Percentiles rank a stretch among this genome's conserved stretches.
These are phyloP conservation scores for Poecilia velifera DNA, from an alignment of 2,797 vertebrate species.

Conservation along the genomic window DNA sequence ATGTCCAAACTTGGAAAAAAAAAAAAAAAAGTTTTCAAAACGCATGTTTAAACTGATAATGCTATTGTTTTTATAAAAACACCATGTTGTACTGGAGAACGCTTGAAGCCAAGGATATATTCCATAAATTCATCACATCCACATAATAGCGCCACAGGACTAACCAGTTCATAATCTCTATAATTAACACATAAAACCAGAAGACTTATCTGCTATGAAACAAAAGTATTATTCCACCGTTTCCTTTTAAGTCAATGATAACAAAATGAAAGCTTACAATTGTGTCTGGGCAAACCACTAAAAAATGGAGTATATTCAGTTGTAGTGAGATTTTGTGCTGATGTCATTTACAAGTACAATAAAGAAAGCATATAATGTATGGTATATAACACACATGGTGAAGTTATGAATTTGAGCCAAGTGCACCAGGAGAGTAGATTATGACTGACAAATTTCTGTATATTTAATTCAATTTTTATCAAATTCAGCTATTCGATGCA, in stretches of 20 bases:
- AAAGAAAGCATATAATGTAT: slow-evolving; percentile 2
- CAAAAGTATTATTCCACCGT: not conserved
- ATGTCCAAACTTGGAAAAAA: not conserved
- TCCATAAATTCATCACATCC: not conserved
- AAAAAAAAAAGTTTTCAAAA: not conserved
- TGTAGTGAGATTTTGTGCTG: slow-evolving; percentile 5
- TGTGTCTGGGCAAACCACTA: not conserved
- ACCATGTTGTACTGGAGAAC: not conserved
- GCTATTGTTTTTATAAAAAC: not conserved
- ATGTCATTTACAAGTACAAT: not conserved
- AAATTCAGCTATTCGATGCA: slow-evolving; percentile 25
- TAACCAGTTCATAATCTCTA: not conserved
- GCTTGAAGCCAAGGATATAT: not conserved
- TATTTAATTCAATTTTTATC: slow-evolving; percentile 44
- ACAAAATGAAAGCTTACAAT: not conserved
- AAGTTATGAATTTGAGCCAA: slow-evolving; percentile 16
- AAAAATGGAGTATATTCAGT: not conserved
- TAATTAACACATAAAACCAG: not conserved
- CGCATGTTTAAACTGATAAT: not conserved
- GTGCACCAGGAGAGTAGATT: slow-evolving; percentile 11
- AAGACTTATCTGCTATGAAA: not conserved
- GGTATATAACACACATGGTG: slow-evolving; percentile 3
- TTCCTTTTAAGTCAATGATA: not conserved
- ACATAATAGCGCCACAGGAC: not conserved
- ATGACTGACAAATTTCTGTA: slow-evolving; percentile 30